These are phyloP conservation scores for Endotricha flammealis DNA, from an alignment of 2,888 invertebrate species.

Conservation along the genomic window DNA sequence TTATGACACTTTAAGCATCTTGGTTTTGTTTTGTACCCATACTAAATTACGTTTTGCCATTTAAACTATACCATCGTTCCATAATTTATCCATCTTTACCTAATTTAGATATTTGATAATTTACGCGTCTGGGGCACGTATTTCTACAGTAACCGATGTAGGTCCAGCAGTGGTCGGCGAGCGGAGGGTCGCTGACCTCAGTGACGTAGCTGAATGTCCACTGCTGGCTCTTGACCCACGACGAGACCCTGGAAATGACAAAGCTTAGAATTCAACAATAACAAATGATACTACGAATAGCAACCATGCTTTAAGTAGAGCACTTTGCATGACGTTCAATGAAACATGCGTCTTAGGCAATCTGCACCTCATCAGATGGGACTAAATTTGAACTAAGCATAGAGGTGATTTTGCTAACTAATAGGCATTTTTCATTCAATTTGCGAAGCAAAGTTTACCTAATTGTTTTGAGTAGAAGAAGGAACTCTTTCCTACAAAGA, in stretches of 20 bases:
- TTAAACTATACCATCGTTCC: slow-evolving; percentile 8
- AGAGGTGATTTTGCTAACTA: slow-evolving; percentile 7
- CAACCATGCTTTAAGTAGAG: slow-evolving; percentile 19
- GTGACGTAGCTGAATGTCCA: slow-evolving; percentile 86
- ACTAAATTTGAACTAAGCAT: not conserved
- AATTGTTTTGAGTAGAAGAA: not conserved
- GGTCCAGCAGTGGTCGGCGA: slow-evolving; percentile 65
- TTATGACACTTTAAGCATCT: slow-evolving; percentile 22
- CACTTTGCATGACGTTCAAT: slow-evolving; percentile 17
- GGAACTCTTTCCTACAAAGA: not conserved
- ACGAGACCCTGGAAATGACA: slow-evolving; percentile 64
- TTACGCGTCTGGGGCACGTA: slow-evolving; percentile 82
- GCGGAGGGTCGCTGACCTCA: slow-evolving; percentile 79
- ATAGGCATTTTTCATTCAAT: slow-evolving; percentile 2
- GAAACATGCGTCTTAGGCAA: not conserved
- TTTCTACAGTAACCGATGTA: slow-evolving; percentile 84
- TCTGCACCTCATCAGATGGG: not conserved
- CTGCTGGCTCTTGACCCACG: slow-evolving; percentile 87
- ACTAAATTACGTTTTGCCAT: slow-evolving; percentile 12
- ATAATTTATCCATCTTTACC: slow-evolving; percentile 7
- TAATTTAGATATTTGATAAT: slow-evolving; percentile 9
- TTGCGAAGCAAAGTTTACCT: slow-evolving; percentile 7
- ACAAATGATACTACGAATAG: not conserved
- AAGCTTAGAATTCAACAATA: not conserved
- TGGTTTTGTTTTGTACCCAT: slow-evolving; percentile 15